Conservation (phyloP, 2,113 vertebrate genomes). For the Thinocorus orbignyianus region DNA sequence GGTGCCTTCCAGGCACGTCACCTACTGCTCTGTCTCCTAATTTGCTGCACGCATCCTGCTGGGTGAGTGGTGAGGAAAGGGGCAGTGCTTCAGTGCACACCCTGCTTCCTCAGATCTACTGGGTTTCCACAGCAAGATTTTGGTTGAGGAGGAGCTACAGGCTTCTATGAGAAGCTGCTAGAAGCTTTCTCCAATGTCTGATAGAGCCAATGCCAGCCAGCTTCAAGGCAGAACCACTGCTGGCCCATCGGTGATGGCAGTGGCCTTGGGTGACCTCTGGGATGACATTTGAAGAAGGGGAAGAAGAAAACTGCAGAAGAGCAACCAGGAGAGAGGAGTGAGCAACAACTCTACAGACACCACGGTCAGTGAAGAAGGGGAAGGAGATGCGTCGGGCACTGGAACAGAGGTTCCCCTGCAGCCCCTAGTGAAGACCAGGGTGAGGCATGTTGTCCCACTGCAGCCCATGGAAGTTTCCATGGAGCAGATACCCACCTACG, state of each 20-base stretch:
- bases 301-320: background rate
- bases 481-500: too few relatives aligned
- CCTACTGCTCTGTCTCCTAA: background rate
- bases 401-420: background rate
- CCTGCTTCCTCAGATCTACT: background rate
- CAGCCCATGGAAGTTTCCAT: background rate
- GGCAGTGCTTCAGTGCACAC: rapidly evolving
- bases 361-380: background rate
- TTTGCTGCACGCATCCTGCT: background rate
- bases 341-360: background rate
- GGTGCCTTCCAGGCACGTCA: background rate
- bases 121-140: background rate
- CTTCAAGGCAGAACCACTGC: background rate
- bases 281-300: background rate
- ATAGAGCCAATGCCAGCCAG: background rate
- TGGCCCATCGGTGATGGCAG: background rate
- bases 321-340: background rate
- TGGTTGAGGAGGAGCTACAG: background rate
- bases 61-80: background rate
- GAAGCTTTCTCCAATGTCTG: background rate
- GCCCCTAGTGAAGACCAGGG: background rate
- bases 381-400: background rate
- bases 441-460: background rate
- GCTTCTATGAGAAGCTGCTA: background rate
- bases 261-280: background rate